phyloP scores from a whole-genome alignment of 1,140 invertebrate species.

The Aphidius gifuensis region DNA sequence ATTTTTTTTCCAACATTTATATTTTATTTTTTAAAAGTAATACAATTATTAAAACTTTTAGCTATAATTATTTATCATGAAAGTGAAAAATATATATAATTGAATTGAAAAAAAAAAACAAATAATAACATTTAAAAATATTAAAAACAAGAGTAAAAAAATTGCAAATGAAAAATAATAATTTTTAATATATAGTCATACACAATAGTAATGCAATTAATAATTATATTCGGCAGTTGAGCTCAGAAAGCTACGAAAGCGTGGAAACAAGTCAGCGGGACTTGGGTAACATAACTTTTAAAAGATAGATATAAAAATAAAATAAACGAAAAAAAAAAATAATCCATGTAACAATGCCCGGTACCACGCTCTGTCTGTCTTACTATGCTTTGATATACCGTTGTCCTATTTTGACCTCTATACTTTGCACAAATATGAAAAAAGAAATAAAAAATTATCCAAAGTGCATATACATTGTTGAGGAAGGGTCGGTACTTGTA shows the following conservation, averaged over 20 bases:
- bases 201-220: not conserved
- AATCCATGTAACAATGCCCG: slow-evolving; percentile 28
- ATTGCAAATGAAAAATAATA: not conserved
- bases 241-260: slow-evolving; percentile 31
- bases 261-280: slow-evolving; percentile 29
- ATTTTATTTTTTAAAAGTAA: too few relatives aligned
- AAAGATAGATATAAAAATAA: not conserved
- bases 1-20: too few relatives aligned
- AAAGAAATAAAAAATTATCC: too few relatives aligned
- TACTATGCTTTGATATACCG: slow-evolving; percentile 28
- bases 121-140: too few relatives aligned
- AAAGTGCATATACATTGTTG: too few relatives aligned
- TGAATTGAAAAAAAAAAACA: not conserved
- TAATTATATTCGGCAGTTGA: slow-evolving; percentile 19
- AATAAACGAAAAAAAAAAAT: slow-evolving; percentile 1
- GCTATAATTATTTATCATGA: too few relatives aligned
- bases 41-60: too few relatives aligned
- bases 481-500: not conserved
- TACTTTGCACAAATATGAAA: slow-evolving; percentile 3
- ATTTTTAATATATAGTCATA: slow-evolving; percentile 8
- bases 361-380: slow-evolving; percentile 32
- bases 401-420: slow-evolving; percentile 31
- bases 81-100: not conserved
- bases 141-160: not conserved
- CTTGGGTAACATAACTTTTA: slow-evolving; percentile 27